phyloP scores from a whole-genome alignment of 2,797 vertebrate genomes.

The Cuniculus paca region DNA sequence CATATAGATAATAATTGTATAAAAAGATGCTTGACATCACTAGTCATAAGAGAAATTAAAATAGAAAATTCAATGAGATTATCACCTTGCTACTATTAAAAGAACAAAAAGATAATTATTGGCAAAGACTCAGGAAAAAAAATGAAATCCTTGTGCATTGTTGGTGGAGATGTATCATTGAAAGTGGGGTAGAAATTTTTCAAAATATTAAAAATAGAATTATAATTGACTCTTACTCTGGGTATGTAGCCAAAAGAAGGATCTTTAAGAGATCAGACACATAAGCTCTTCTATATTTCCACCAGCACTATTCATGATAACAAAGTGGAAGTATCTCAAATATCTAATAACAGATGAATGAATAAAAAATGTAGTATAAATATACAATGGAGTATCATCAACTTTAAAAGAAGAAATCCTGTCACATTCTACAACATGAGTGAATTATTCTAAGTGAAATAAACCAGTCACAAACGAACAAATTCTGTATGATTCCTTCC shows the following conservation, averaged over 20 bases:
- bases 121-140: neutral
- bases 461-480: neutral
- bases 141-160: neutral
- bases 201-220: neutral
- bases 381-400: neutral
- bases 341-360: neutral
- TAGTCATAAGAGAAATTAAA: neutral
- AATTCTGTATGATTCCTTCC: neutral
- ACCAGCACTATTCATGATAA: neutral
- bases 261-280: neutral
- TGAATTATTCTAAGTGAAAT: neutral
- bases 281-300: neutral
- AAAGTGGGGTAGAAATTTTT: neutral
- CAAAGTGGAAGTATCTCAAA: neutral
- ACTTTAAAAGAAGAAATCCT: neutral
- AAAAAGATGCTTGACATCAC: neutral
- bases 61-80: neutral
- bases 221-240: neutral
- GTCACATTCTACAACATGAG: neutral
- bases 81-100: neutral
- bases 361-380: neutral
- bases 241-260: neutral
- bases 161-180: too few species aligned
- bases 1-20: neutral
- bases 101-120: too few species aligned